These are phyloP conservation scores for Idaea straminata DNA, from an alignment of 2,888 invertebrate species.

Conservation along the genomic window DNA sequence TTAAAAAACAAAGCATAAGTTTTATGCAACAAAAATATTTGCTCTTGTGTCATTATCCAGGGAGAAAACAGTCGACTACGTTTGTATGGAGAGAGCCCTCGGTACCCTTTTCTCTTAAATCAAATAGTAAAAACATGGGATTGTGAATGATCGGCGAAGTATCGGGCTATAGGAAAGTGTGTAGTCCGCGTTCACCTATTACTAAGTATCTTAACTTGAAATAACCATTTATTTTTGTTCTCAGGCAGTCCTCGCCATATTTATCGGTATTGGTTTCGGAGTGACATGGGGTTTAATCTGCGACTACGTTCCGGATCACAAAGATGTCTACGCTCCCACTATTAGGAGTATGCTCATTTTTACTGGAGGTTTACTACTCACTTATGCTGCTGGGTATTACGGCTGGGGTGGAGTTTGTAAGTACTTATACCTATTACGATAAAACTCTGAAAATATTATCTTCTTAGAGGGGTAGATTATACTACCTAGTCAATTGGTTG, in stretches of 20 bases:
- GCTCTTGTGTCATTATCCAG: no score
- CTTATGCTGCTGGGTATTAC: conserved; percentile 55
- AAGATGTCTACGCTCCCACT: conserved; percentile 62
- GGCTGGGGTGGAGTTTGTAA: conserved; percentile 73
- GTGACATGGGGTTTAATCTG: conserved; percentile 64
- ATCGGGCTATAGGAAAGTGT: no score
- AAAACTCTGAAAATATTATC: background rate
- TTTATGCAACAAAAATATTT: no score
- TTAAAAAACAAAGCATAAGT: no score
- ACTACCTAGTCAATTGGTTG: no score
- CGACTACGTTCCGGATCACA: conserved; percentile 64
- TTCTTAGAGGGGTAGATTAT: background rate
- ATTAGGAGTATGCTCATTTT: conserved; percentile 66
- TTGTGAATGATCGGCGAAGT: no score
- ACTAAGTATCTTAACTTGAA: background rate
- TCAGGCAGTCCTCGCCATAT: conserved; percentile 65
- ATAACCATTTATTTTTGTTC: conserved; percentile 29
- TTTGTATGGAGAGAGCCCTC: no score
- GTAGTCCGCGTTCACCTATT: no score
- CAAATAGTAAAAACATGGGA: no score
- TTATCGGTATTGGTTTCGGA: conserved; percentile 61
- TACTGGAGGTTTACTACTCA: conserved; percentile 56
- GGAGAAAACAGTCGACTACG: no score
- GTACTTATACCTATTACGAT: conserved; percentile 29
- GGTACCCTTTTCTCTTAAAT: no score